A percentile compares a stretch with the other conserved stretches of the same genome.
phyloP scores from a whole-genome alignment of 2,888 invertebrate genomes.

The Periphyllus acericola region DNA sequence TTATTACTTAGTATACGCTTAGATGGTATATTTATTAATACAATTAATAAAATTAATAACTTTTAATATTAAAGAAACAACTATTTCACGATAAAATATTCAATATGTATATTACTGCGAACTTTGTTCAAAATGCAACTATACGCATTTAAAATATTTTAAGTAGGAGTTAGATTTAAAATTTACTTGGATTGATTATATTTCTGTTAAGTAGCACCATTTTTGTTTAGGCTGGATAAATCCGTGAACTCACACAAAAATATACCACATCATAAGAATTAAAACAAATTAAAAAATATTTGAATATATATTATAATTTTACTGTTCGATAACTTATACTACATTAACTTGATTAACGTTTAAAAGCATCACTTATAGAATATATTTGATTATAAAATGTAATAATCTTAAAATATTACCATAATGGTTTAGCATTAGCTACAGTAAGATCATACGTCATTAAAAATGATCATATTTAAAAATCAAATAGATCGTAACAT shows the following conservation, averaged over 20 bases:
- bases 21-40: no score
- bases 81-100: no score
- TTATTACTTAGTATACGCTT: no score
- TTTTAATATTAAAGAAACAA: no score
- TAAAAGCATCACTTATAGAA: not conserved
- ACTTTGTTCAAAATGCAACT: no score
- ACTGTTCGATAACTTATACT: not conserved
- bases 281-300: not conserved
- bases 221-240: not conserved
- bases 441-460: not conserved
- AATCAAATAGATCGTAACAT: not conserved
- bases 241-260: not conserved
- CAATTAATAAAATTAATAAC: no score
- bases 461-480: not conserved
- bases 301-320: not conserved
- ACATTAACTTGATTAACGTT: not conserved
- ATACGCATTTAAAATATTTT: no score
- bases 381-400: not conserved
- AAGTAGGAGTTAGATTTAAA: not conserved
- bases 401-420: conserved; percentile 38
- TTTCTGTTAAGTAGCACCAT: not conserved
- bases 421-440: conserved; percentile 5
- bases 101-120: no score
- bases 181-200: not conserved
- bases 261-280: not conserved